Conservation (phyloP, 1,140 invertebrate genomes). For the Zaprionus gabonicus region DNA sequence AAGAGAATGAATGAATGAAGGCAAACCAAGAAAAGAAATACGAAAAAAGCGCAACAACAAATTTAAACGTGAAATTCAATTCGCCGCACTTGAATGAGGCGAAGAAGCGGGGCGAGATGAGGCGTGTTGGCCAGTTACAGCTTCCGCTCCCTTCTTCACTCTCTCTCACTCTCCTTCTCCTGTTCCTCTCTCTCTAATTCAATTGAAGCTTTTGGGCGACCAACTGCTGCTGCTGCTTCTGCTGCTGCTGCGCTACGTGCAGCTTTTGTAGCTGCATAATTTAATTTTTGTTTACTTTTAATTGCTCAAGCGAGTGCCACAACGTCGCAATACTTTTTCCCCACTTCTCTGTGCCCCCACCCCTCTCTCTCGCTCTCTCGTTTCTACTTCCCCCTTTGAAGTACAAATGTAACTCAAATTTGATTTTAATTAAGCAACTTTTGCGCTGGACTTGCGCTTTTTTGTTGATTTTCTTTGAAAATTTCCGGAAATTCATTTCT, state of each 20-base stretch:
- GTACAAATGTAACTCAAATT: slow-evolving; percentile 42
- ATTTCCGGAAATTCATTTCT: slow-evolving; percentile 23
- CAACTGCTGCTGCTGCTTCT: slow-evolving; percentile 22
- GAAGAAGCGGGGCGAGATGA: slow-evolving; percentile 18
- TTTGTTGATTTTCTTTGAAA: slow-evolving; percentile 20
- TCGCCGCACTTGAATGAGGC: slow-evolving; percentile 74
- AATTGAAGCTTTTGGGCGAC: slow-evolving; percentile 57
- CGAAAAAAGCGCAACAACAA: slow-evolving; percentile 4
- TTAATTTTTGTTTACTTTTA: slow-evolving; percentile 84
- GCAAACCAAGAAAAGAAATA: slow-evolving; percentile 6
- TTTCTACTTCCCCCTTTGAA: not conserved
- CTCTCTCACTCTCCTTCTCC: not conserved
- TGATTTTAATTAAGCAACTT: slow-evolving; percentile 47
- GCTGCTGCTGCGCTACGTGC: slow-evolving; percentile 30
- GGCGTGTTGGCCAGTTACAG: slow-evolving; percentile 47
- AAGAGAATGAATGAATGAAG: slow-evolving; percentile 23
- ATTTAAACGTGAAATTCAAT: slow-evolving; percentile 63
- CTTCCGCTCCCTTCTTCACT: slow-evolving; percentile 18
- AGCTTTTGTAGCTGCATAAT: slow-evolving; percentile 71
- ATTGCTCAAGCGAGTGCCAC: slow-evolving; percentile 62
- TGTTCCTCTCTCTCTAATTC: slow-evolving; percentile 59
- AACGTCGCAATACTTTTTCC: slow-evolving; percentile 9
- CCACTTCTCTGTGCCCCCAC: too few relatives aligned
- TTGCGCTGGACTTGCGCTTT: slow-evolving; percentile 9
- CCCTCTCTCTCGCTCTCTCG: too few relatives aligned